phyloP scores from a whole-genome alignment of 2,888 invertebrate genomes.

The Myathropa florea region DNA sequence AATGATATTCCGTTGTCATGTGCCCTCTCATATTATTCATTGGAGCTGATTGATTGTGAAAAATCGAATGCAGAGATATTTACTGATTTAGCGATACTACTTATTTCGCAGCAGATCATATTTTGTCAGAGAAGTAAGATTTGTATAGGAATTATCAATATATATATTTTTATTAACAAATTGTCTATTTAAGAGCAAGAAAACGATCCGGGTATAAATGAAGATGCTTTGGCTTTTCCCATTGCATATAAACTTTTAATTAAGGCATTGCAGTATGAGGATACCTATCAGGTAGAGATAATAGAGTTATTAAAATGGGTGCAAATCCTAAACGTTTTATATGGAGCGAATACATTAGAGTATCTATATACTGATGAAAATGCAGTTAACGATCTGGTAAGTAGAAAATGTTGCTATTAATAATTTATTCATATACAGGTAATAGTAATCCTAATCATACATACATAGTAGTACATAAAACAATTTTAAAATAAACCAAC shows the following conservation, averaged over 20 bases:
- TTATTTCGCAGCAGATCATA: constrained; percentile 78
- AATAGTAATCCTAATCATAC: background rate
- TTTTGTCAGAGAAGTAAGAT: constrained; percentile 56
- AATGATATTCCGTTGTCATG: constrained; percentile 77
- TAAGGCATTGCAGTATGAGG: constrained; percentile 73
- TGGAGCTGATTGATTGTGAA: constrained; percentile 75
- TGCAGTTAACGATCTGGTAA: constrained; percentile 74
- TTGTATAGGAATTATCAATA: background rate
- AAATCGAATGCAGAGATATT: constrained; percentile 74
- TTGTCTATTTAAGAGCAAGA: constrained; percentile 63
- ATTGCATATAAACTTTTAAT: constrained; percentile 76
- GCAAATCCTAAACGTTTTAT: constrained; percentile 75
- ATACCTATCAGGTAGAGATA: constrained; percentile 74
- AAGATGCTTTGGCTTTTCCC: constrained; percentile 77
- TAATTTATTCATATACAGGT: background rate
- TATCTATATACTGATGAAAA: constrained; percentile 66
- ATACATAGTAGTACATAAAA: too few species aligned
- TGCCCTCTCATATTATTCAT: constrained; percentile 75
- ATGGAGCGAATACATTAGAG: constrained; percentile 72
- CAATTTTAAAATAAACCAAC: background rate
- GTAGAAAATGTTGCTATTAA: background rate
- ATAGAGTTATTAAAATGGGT: constrained; percentile 77
- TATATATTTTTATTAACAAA: background rate
- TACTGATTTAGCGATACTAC: constrained; percentile 76
- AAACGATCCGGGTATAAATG: background rate